These are phyloP conservation scores for Zeus faber DNA, from an alignment of 2,113 vertebrate genomes.

Conservation along the genomic window DNA sequence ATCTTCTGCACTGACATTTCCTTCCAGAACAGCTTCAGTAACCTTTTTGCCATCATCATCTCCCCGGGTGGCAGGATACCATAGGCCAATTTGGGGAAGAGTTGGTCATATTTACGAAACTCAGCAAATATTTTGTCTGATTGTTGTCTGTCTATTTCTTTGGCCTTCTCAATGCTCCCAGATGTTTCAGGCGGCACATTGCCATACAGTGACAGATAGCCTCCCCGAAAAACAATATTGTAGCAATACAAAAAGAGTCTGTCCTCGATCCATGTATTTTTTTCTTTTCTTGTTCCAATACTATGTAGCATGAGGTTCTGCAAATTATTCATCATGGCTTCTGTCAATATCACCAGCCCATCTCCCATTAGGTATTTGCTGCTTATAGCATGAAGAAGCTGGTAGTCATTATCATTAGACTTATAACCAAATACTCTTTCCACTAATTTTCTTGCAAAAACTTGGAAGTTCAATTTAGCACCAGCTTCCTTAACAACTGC, in stretches of 20 bases:
- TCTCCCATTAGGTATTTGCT: slow-evolving; percentile 86
- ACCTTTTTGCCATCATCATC: slow-evolving; percentile 66
- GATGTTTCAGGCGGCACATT: slow-evolving; percentile 40
- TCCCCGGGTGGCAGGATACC: slow-evolving; percentile 72
- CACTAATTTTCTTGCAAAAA: slow-evolving; percentile 70
- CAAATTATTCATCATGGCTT: slow-evolving; percentile 80
- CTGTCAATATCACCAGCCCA: slow-evolving; percentile 75
- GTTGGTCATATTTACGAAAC: slow-evolving; percentile 80
- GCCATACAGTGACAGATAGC: slow-evolving; percentile 85
- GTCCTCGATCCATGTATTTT: slow-evolving; percentile 74
- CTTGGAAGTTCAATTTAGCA: slow-evolving; percentile 77
- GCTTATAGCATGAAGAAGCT: slow-evolving; percentile 33
- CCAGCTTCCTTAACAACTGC: slow-evolving; percentile 76
- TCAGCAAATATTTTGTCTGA: slow-evolving; percentile 69
- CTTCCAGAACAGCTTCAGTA: slow-evolving; percentile 79
- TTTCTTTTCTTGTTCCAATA: slow-evolving; percentile 27
- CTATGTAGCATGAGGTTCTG: slow-evolving; percentile 75
- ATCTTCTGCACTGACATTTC: slow-evolving; percentile 69
- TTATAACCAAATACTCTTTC: slow-evolving; percentile 75
- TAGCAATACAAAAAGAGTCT: slow-evolving; percentile 85
- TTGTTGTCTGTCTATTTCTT: slow-evolving; percentile 64
- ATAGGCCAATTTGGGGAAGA: slow-evolving; percentile 83
- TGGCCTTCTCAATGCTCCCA: slow-evolving; percentile 52
- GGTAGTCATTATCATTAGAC: fast-evolving
- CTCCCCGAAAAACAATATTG: slow-evolving; percentile 82